Base-by-base conservation (phyloP, 2,113 vertebrate genomes). In the Chloropsis hardwickii region DNA sequence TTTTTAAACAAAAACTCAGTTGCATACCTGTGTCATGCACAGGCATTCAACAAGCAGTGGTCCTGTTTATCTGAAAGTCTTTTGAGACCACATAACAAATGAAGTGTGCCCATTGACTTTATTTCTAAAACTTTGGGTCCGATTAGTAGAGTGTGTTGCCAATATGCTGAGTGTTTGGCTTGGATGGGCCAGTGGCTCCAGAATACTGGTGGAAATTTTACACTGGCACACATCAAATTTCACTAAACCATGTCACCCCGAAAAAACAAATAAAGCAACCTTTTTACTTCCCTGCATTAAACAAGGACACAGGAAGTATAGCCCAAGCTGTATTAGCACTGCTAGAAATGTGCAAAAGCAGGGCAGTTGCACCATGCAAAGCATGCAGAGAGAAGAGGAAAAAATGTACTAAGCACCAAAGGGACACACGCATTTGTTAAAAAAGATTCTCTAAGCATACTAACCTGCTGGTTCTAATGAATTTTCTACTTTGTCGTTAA, bases 401-500 rank as follows among this genome's bases (percentile, higher is more conserved):
- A 97, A 95, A 96, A 96, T 92, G 95, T 93, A 95, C 86, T 81
- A 92, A 96, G 97, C 97, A 97, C 86, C 96, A 98, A 86, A 98
- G 95, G 96, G 97, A 98, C 76, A 98, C 94, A 98, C 66, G 58
- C 94, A 98, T 97, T 98, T 97, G 98, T 98, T 98, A 98, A 98
- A 98, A 98, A 97, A 98, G 98, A 98, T 98, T 99, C 98, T 98
- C 98, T 98, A 99, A 99, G 98, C 98, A 99, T 99, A 99, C 99
- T 99, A 99, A 99, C 99, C 99, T 99, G 99, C 98, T 98, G 99
- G 99, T 99, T 99, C 99, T 99, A 99, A 99, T 98, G 99, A 99
- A 99, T 99, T 99, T 99, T 99, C 99, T 99, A 99, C 99, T 99
- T 99, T 99, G 99, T 99, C 99, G 99, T 99, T 99, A 99, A 99